A percentile compares a stretch with the other conserved stretches of the same genome.
Conservation (phyloP, 1,140 invertebrate species). For the Zaprionus ornatus region DNA sequence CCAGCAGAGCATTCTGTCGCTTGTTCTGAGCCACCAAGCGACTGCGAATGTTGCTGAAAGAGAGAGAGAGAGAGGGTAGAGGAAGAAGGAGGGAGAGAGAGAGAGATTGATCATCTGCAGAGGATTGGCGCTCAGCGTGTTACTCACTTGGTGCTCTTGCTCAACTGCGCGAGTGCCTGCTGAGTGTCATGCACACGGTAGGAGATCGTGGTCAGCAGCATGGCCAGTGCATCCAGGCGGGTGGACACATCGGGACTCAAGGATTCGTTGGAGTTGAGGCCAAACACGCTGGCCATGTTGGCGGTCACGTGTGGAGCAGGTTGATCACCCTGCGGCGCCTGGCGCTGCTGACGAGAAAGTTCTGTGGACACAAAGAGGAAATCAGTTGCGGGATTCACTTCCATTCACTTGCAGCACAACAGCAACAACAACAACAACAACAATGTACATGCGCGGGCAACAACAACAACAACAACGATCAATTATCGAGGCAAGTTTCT, state of each 20-base stretch:
- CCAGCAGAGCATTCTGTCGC: neutral
- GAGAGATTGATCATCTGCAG: neutral
- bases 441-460: neutral
- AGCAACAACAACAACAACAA: neutral
- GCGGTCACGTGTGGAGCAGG: neutral
- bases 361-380: constrained; percentile 19
- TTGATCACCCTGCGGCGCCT: constrained; percentile 1
- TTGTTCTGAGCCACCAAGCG: constrained; percentile 11
- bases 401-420: neutral
- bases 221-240: constrained; percentile 60
- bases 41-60: constrained; percentile 14
- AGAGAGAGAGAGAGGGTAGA: too few relatives aligned
- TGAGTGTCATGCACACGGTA: constrained; percentile 43
- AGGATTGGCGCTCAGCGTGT: neutral
- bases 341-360: constrained; percentile 38
- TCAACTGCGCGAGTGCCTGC: constrained; percentile 29
- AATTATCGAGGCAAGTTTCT: neutral
- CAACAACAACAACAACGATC: constrained; percentile 36
- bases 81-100: too few relatives aligned
- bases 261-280: neutral
- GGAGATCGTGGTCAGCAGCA: constrained; percentile 61
- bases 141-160: constrained; percentile 52
- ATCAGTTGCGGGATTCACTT: neutral
- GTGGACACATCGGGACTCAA: constrained; percentile 23
- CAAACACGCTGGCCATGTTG: constrained; percentile 13